A percentile compares a stretch with the other conserved stretches of the same genome.
Evolutionary conservation across 2,888 invertebrate species (phyloP).

Genomic region (Acheta domesticus): DNA sequence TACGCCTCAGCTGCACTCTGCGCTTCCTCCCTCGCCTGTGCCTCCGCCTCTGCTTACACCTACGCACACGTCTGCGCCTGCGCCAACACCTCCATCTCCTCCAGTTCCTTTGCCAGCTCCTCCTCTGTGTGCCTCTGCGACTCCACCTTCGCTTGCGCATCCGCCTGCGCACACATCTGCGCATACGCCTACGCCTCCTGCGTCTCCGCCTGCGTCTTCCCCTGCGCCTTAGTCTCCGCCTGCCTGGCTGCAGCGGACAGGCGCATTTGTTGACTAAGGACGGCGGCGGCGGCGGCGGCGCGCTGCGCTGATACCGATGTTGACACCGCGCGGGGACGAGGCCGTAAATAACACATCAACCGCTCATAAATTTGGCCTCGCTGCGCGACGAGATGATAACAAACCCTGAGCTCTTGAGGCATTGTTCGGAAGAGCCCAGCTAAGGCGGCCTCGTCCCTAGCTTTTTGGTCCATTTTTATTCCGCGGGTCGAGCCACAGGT

Average conservation of each 20-base stretch:
- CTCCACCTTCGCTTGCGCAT: no score
- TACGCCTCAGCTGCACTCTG: no score
- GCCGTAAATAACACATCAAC: constrained; percentile 3
- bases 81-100: no score
- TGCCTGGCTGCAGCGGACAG: not conserved
- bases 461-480: not conserved
- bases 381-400: not conserved
- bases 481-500: not conserved
- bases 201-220: no score
- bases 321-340: not conserved
- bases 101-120: no score
- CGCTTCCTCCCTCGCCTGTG: no score
- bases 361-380: not conserved
- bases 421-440: not conserved
- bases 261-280: not conserved
- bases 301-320: not conserved
- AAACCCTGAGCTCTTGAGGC: not conserved
- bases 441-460: not conserved
- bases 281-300: not conserved
- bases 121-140: no score
- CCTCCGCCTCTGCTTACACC: no score
- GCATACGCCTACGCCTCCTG: no score
- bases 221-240: not conserved
- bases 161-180: no score
- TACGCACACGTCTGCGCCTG: no score